Evolutionary conservation across 1,140 invertebrate species (phyloP).

Genomic region (Drosophila bifasciata): DNA sequence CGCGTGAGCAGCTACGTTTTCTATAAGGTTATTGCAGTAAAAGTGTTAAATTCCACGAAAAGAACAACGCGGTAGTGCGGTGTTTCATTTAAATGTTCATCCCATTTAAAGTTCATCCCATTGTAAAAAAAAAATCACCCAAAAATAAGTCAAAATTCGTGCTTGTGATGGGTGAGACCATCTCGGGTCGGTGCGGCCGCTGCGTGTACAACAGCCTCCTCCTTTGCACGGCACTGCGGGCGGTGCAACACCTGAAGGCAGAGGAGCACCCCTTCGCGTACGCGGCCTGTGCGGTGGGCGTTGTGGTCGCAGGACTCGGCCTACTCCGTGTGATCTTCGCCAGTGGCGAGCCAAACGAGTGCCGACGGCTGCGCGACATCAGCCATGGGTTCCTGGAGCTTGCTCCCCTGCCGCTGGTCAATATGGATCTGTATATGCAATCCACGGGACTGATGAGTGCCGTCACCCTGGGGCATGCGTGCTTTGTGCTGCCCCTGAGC

Average conservation of each 20-base stretch:
- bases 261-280: conserved; percentile 54
- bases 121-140: background rate
- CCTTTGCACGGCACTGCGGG: conserved; percentile 29
- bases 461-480: conserved; percentile 52
- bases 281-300: conserved; percentile 59
- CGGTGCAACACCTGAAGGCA: conserved; percentile 33
- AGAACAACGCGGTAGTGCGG: background rate
- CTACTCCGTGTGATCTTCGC: conserved; percentile 49
- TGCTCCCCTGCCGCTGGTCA: conserved; percentile 58
- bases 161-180: conserved; percentile 56
- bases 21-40: background rate
- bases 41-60: conserved; percentile 32
- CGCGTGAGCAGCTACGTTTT: background rate
- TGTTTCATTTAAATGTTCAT: too few relatives aligned
- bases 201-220: conserved; percentile 62
- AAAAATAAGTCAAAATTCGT: conserved; percentile 32
- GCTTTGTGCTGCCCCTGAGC: conserved; percentile 56
- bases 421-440: conserved; percentile 64
- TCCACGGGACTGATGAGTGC: conserved; percentile 36
- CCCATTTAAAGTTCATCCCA: background rate
- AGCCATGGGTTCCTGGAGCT: conserved; percentile 53
- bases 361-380: conserved; percentile 40
- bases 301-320: conserved; percentile 52
- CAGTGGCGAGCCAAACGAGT: conserved; percentile 31
- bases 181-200: conserved; percentile 48